A percentile compares a stretch with the other conserved stretches of the same genome.
Conservation (phyloP, 2,113 vertebrate genomes). For the Rallus limicola region DNA sequence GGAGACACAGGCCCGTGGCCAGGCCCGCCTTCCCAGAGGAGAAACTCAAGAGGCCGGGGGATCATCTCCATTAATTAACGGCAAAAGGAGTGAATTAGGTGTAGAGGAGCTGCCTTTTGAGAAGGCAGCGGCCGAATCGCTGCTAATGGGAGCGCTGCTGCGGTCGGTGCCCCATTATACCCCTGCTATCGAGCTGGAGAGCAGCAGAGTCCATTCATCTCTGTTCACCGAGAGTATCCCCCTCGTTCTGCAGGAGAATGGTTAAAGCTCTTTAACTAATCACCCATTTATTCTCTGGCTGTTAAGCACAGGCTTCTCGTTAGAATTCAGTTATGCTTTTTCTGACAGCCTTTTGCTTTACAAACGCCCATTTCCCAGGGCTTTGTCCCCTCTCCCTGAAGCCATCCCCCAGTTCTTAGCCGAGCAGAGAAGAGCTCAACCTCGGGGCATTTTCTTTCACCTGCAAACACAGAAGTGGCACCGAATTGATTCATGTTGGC, state of each 20-base stretch:
- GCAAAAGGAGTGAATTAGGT: background rate
- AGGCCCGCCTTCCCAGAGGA: background rate
- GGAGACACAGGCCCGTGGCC: background rate
- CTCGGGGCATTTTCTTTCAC: background rate
- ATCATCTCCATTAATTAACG: background rate
- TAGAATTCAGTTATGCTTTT: background rate
- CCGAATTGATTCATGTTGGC: fast-evolving
- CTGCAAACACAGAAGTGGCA: background rate
- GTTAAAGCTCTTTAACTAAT: background rate
- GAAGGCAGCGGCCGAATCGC: background rate
- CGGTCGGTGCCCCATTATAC: background rate
- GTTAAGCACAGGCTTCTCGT: background rate
- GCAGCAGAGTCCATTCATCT: background rate
- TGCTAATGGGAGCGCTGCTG: background rate
- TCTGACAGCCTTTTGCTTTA: background rate
- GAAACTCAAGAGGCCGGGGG: background rate
- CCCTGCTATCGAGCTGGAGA: background rate
- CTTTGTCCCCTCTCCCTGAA: background rate
- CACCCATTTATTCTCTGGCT: background rate
- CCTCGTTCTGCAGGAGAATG: background rate
- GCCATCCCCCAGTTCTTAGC: background rate
- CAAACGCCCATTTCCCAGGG: background rate
- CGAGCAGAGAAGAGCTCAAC: background rate
- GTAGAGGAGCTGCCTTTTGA: background rate
- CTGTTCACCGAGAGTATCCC: background rate